A percentile compares a stretch with the other conserved stretches of the same genome.
phyloP scores from a whole-genome alignment of 2,888 invertebrate genomes.

The Agapostemon virescens region DNA sequence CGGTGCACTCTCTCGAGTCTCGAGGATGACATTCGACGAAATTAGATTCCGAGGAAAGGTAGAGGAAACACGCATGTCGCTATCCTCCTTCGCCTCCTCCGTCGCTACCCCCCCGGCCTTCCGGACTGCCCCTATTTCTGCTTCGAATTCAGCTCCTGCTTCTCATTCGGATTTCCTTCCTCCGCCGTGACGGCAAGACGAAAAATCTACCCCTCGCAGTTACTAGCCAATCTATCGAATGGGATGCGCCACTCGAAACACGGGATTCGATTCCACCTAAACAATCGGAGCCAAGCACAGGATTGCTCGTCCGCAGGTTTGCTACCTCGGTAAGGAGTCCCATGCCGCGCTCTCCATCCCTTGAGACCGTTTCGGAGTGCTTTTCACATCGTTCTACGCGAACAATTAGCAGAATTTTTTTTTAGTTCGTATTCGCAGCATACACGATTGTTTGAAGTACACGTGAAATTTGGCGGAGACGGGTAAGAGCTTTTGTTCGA shows the following conservation, averaged over 20 bases:
- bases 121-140: conserved; percentile 33
- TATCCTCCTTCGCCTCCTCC: conserved; percentile 29
- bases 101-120: not conserved
- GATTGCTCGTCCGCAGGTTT: not conserved
- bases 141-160: conserved; percentile 49
- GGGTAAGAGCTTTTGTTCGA: not conserved
- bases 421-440: not conserved
- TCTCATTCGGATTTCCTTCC: conserved; percentile 41
- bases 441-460: not conserved
- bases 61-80: conserved; percentile 65
- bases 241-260: conserved; percentile 24
- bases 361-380: not conserved
- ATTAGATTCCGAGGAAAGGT: conserved; percentile 73
- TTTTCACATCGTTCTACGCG: not conserved
- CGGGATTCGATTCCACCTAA: conserved; percentile 22
- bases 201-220: conserved; percentile 50
- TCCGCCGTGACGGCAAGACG: conserved; percentile 23
- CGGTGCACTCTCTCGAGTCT: conserved; percentile 67
- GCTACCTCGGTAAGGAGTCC: not conserved
- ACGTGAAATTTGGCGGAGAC: not conserved
- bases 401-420: not conserved
- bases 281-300: conserved; percentile 27
- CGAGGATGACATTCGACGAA: conserved; percentile 73
- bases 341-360: not conserved
- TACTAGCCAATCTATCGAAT: conserved; percentile 53